phyloP scores from a whole-genome alignment of 2,113 vertebrate species.

The Gorilla gorilla region DNA sequence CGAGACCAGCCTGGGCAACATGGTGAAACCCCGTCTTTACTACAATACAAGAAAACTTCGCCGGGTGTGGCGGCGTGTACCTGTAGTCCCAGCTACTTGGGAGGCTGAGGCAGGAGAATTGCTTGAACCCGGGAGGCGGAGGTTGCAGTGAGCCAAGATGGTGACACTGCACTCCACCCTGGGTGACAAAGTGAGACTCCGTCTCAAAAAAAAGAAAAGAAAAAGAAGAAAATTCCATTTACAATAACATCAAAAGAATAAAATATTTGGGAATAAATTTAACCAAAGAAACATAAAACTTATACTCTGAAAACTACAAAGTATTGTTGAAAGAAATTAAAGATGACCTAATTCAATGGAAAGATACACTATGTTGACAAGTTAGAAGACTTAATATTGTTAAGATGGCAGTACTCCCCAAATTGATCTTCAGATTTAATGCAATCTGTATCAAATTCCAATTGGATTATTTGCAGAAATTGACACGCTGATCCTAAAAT shows the following conservation, averaged over 20 bases:
- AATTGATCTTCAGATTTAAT: neutral
- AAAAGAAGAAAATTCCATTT: neutral
- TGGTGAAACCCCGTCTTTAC: no score
- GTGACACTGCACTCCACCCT: no score
- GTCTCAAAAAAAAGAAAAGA: no score
- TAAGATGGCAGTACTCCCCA: neutral
- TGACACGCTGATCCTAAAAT: neutral
- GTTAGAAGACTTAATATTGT: neutral
- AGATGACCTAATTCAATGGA: neutral
- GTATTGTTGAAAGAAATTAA: neutral
- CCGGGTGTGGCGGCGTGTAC: no score
- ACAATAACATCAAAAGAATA: conserved; percentile 14
- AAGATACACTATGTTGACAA: neutral
- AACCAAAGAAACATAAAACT: conserved; percentile 26
- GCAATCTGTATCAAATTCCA: neutral
- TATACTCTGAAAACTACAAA: conserved; percentile 1
- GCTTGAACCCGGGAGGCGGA: no score
- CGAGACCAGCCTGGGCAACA: no score
- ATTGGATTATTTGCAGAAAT: neutral
- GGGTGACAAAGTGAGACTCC: no score
- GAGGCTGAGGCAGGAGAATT: no score
- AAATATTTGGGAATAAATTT: conserved; percentile 41
- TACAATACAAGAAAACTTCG: no score
- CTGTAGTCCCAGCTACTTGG: no score
- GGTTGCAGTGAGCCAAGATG: no score